phyloP scores from a whole-genome alignment of 1,140 invertebrate species.

The Bombus superbus region DNA sequence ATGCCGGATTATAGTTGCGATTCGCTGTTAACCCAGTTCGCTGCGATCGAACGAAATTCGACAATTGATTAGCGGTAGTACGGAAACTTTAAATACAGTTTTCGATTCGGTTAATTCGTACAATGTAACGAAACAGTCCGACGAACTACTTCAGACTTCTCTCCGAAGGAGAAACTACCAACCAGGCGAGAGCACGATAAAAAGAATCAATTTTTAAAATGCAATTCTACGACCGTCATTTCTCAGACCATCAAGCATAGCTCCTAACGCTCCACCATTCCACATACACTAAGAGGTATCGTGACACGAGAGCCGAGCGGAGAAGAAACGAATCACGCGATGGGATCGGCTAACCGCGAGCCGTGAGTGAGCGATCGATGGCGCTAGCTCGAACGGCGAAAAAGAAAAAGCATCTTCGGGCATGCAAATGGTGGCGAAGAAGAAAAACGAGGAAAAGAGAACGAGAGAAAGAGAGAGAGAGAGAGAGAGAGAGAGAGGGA shows the following conservation, averaged over 20 bases:
- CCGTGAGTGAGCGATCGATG: background rate
- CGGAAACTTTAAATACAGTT: background rate
- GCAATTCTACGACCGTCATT: background rate
- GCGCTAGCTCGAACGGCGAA: background rate
- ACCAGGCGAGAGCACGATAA: background rate
- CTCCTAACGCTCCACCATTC: too few relatives aligned
- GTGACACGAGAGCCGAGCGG: too few relatives aligned
- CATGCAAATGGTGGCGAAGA: conserved; percentile 16
- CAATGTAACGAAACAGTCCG: background rate
- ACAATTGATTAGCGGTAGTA: too few relatives aligned
- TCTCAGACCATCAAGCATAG: background rate
- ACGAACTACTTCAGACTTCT: background rate
- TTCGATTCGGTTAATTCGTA: background rate
- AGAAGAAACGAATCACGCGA: conserved; percentile 22
- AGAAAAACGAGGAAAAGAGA: background rate
- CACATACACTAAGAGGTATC: background rate
- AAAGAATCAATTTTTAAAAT: background rate
- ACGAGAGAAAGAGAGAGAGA: background rate
- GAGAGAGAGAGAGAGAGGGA: background rate
- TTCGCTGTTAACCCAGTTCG: background rate
- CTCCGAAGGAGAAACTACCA: too few relatives aligned
- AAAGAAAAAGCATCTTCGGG: conserved; percentile 18
- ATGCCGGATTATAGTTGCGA: background rate
- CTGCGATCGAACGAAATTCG: background rate
- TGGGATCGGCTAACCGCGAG: background rate